Base-by-base conservation (phyloP, 2,888 invertebrate genomes). In the Scaptomyza tumidula region DNA sequence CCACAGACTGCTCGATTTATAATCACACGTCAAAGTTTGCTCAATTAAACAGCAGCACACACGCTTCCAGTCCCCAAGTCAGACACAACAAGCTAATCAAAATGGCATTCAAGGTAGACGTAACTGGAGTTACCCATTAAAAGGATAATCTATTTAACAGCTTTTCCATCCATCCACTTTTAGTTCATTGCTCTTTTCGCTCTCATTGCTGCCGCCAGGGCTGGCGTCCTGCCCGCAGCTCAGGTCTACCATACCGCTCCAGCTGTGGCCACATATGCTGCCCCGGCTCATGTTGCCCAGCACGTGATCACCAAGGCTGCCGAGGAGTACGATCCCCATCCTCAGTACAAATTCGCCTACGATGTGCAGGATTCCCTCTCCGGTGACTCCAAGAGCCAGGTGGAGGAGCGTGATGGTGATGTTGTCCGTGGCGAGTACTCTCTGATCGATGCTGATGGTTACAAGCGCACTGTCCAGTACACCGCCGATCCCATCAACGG, bases 361-460 rank as follows among this genome's bases (percentile, higher is more conserved):
- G 91, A 90, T 67, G 90, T 92, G 7, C 88, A 91, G 53, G 92
- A 92, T 67, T 64, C 86, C 2, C 41, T 90, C 4, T 90, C 91
- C 14, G 92, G 92, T 3, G 92, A 92, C 61, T 89, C 90, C 16
- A 92, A 92, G 86, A 91, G 86, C 61, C 92, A 92, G 71, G 80
- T 87, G 19, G 92, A 92, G 70, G 88, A 89, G 33, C 91, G 92
- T 35, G 90, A 91, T 73, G 92, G 92, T 19, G 91, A 92, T 76
- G 85, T 90, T 27, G 92, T 92, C 1, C 90, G 88, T 71, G 92
- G 92, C 37, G 91, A 90, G 59, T 92, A 92, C 72, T 91, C 92
- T 0, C 67, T 92, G 58, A 77, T 90, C 50, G 92, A 92, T 78
- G 80, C 92, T 43, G 92, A 92, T 86, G 92, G 92, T 13, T 90